These are phyloP conservation scores for Drymodes brunneopygia DNA, from an alignment of 2,113 vertebrate species.

Conservation along the genomic window DNA sequence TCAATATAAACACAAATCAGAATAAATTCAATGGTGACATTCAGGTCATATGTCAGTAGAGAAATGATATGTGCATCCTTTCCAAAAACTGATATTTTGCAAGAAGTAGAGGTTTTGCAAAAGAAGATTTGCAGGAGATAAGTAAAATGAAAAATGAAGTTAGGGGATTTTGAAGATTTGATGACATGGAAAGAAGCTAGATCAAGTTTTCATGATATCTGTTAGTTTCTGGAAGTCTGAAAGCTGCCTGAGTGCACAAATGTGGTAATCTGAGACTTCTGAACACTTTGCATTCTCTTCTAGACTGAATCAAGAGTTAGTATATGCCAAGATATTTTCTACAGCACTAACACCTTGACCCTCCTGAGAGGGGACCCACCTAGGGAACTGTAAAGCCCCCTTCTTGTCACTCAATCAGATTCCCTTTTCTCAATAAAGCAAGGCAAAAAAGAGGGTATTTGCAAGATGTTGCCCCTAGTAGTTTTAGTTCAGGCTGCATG, in stretches of 20 bases:
- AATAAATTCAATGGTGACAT: background rate
- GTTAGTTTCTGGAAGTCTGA: background rate
- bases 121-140: background rate
- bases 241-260: background rate
- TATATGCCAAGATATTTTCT: background rate
- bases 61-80: background rate
- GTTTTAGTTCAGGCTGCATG: background rate
- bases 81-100: background rate
- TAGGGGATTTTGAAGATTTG: background rate
- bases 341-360: background rate
- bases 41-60: background rate
- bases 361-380: accelerated
- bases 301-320: background rate
- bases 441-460: background rate
- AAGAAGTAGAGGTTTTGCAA: background rate
- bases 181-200: background rate
- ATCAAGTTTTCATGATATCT: background rate
- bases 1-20: background rate
- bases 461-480: background rate
- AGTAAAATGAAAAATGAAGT: background rate
- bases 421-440: background rate
- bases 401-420: background rate
- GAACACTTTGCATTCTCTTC: background rate
- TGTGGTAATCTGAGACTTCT: background rate
- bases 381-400: background rate